Base-by-base conservation (phyloP, 1,140 invertebrate species). In the Hesperophylax magnus region DNA sequence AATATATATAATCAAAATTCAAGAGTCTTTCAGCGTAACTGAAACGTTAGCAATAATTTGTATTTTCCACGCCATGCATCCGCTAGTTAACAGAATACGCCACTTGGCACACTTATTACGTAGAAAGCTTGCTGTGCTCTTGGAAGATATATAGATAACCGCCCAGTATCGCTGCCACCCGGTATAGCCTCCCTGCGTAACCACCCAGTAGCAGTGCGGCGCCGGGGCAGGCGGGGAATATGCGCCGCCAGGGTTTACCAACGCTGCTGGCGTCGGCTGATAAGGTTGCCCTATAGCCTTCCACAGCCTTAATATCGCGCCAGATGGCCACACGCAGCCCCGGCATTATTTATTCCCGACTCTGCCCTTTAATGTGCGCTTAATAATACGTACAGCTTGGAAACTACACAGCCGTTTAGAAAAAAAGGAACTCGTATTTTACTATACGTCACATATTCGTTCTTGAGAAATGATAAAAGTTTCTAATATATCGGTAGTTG, bases 281-380 rank as follows among this genome's bases (percentile, higher is more conserved):
- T 71, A 71, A 71, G 67, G 67, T 47, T 24, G 67, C 67, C 67
- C 67, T 53, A 71, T 52, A 71, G 67, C 67, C 67, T 24, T 18
- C n/a, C n/a, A 18, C 9, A 52, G 34, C 67, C 67, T 34, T 71
- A 71, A 71, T 71, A 71, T 71, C 67, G 67, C 67, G 67, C 67
- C 67, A 71, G 67, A 71, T 71, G 67, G 67, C 67, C 67, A 71
- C 67, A 71, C 67, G 67, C 67, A 71, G 67, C 67, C 39, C 67
- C 31, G 67, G 34, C 67, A 71, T 71, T 71, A 71, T 71, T 71
- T 71, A 71, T 71, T 52, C 67, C 39, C 63, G 63, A 67, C 63
- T 31, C 67, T 71, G 67, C 67, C 67, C 67, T 71, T 71, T 71
- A 71, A 71, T 71, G 47, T 22, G 67, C 67, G 67, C 67, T 71